These are phyloP conservation scores for Cheilosia vernalis DNA, from an alignment of 2,888 invertebrate genomes.

Conservation along the genomic window DNA sequence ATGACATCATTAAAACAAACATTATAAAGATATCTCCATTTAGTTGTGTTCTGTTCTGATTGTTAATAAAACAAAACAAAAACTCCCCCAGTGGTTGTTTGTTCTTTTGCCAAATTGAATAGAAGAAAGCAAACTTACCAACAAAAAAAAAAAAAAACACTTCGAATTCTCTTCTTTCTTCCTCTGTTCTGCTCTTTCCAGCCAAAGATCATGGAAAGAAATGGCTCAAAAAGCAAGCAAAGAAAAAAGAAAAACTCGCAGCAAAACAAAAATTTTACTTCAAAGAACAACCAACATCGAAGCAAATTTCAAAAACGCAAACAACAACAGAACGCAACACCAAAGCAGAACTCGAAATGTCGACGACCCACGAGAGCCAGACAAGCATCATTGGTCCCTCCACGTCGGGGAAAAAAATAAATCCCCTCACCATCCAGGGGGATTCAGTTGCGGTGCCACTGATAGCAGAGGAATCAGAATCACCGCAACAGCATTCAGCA, in stretches of 20 bases:
- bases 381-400: slow-evolving; percentile 30
- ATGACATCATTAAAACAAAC: slow-evolving; percentile 44
- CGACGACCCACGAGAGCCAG: slow-evolving; percentile 62
- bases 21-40: slow-evolving; percentile 2
- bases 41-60: slow-evolving; percentile 33
- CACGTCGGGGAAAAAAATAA: slow-evolving; percentile 1
- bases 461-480: slow-evolving; percentile 39
- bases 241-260: slow-evolving; percentile 64
- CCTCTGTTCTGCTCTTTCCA: slow-evolving; percentile 38
- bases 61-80: slow-evolving; percentile 11
- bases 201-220: slow-evolving; percentile 68
- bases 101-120: slow-evolving; percentile 32
- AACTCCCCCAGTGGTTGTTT: slow-evolving; percentile 37
- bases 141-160: slow-evolving; percentile 36
- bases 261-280: slow-evolving; percentile 46
- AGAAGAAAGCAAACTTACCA: slow-evolving; percentile 17
- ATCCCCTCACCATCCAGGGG: slow-evolving; percentile 14
- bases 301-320: slow-evolving; percentile 19
- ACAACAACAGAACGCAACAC: slow-evolving; percentile 42
- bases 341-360: slow-evolving; percentile 63
- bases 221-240: slow-evolving; percentile 60
- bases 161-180: slow-evolving; percentile 44
- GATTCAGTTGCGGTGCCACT: slow-evolving; percentile 40
- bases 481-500: slow-evolving; percentile 32
- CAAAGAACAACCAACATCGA: slow-evolving; percentile 48